Percentiles rank a stretch among this genome's conserved stretches.
These are phyloP conservation scores for Clitarchus hookeri DNA, from an alignment of 2,888 invertebrate genomes.

Conservation along the genomic window DNA sequence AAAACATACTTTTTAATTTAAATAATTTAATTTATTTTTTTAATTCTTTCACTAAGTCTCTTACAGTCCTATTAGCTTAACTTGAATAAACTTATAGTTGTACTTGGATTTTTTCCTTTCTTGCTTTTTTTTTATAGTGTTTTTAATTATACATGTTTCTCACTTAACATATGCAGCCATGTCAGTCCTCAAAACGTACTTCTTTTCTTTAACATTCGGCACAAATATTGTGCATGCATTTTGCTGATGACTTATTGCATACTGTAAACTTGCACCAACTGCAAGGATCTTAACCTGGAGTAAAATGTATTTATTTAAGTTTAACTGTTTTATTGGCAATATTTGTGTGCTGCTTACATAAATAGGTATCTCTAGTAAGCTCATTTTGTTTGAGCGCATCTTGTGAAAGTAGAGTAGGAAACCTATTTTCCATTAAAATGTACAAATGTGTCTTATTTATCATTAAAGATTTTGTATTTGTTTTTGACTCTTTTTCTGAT, in stretches of 20 bases:
- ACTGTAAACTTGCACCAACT: not conserved
- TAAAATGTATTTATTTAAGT: not conserved
- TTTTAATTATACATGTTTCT: constrained; percentile 4
- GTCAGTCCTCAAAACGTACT: not conserved
- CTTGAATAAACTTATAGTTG: not conserved
- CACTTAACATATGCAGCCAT: not conserved
- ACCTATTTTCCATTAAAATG: not conserved
- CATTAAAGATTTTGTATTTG: not conserved
- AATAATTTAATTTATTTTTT: constrained; percentile 6
- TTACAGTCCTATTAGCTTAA: not conserved
- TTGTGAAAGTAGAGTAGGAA: not conserved
- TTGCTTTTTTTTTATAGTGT: not conserved
- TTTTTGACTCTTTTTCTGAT: not conserved
- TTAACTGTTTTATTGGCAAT: not conserved
- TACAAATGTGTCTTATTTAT: not conserved
- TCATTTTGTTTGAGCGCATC: not conserved
- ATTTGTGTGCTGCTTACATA: constrained; percentile 6
- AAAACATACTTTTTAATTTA: not conserved
- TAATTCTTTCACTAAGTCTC: not conserved
- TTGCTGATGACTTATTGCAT: not conserved
- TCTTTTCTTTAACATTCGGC: not conserved
- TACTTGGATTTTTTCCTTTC: too few relatives aligned
- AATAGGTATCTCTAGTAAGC: not conserved
- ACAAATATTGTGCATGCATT: constrained; percentile 26
- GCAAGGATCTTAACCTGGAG: not conserved